phyloP scores from a whole-genome alignment of 2,888 invertebrate species.

The Oeneis ivallda region DNA sequence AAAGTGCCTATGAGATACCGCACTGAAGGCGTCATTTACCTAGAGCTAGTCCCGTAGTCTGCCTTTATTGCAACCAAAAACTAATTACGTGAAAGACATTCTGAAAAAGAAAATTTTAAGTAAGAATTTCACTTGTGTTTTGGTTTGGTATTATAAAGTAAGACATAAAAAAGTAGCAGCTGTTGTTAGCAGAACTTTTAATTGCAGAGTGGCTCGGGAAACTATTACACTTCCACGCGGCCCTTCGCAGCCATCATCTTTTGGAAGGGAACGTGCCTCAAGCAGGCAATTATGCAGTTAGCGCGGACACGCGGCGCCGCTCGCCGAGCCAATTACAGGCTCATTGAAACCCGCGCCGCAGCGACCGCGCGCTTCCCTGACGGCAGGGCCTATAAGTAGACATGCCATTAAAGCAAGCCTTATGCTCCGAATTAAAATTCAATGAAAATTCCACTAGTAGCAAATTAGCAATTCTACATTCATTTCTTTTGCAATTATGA shows the following conservation, averaged over 20 bases:
- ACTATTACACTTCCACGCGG: conserved; percentile 5
- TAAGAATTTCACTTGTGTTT: too few species aligned
- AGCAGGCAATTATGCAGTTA: conserved; percentile 37
- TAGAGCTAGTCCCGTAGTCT: too few species aligned
- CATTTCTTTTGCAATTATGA: neutral
- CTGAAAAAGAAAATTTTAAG: too few species aligned
- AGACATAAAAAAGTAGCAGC: neutral
- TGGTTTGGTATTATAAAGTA: neutral
- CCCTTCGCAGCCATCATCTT: conserved; percentile 12
- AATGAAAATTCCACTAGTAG: neutral
- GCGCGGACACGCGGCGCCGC: conserved; percentile 28
- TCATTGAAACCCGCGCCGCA: conserved; percentile 42
- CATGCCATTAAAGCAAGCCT: neutral
- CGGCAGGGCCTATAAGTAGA: conserved; percentile 37
- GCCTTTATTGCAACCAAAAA: too few species aligned
- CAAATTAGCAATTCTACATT: neutral
- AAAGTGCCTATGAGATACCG: too few species aligned
- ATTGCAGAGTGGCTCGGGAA: conserved; percentile 4
- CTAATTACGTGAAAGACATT: too few species aligned
- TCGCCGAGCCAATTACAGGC: conserved; percentile 41
- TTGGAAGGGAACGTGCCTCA: conserved; percentile 8
- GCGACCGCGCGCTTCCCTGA: conserved; percentile 39
- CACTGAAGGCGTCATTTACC: too few species aligned
- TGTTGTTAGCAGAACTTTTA: conserved; percentile 15
- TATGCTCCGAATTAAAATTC: neutral